A percentile compares a stretch with the other conserved stretches of the same genome.
Conservation (phyloP, 2,113 vertebrate genomes). For the Haemorhous mexicanus region DNA sequence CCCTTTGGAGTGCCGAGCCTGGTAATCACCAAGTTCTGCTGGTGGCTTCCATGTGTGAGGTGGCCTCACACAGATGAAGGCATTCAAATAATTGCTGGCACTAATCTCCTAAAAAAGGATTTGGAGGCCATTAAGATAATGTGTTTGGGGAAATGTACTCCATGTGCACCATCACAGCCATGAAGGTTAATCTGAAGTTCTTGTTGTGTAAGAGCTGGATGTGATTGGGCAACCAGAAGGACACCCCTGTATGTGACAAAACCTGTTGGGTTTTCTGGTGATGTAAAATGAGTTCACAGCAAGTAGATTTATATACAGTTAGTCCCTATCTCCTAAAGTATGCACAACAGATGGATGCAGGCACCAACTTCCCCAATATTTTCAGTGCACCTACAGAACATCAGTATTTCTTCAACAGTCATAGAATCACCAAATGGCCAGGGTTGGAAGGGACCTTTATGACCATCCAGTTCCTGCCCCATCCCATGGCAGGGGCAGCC, state of each 20-base stretch:
- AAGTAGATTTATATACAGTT: not conserved
- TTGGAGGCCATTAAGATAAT: not conserved
- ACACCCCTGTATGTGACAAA: not conserved
- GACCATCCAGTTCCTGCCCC: accelerated
- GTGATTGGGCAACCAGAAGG: not conserved
- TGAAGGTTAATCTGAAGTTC: not conserved
- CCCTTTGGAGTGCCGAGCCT: not conserved
- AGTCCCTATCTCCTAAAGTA: not conserved
- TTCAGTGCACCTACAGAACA: not conserved
- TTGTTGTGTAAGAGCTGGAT: not conserved
- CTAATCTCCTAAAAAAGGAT: not conserved
- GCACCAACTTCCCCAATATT: not conserved
- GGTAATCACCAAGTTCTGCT: not conserved
- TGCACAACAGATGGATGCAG: not conserved
- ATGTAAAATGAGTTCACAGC: not conserved
- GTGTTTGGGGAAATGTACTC: not conserved
- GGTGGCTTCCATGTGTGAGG: not conserved
- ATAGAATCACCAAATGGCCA: not conserved
- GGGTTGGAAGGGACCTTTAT: not conserved
- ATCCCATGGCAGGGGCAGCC: not conserved
- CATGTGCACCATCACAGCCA: not conserved
- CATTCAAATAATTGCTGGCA: not conserved
- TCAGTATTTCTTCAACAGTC: not conserved
- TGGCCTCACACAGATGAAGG: not conserved
- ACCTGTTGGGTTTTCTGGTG: not conserved